Evolutionary conservation across 2,888 invertebrate species (phyloP), one percentile per base, ranked within the genome.

Genomic region (Drosophila kambysellisi): DNA sequence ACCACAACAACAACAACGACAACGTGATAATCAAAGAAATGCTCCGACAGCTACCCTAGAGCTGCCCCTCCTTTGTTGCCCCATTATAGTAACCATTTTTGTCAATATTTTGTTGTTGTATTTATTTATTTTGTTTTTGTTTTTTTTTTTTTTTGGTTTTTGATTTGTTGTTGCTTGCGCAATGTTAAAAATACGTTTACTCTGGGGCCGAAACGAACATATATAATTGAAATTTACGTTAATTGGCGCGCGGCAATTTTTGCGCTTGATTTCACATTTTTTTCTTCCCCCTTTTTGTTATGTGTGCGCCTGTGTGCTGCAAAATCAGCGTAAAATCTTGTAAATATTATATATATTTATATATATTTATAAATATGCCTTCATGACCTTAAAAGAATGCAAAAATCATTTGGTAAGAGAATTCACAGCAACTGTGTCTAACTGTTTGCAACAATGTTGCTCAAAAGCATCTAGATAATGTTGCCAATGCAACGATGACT

Each of bases 211-310:
- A 37, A 56, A 56, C 37, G 37, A 32, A 30, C 41, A 59, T 33
- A 52, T 43, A 72, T 58, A 67, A 77, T 76, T 72, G 66, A 71
- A 74, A 66, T 81, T 53, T 46, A 81, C 82, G 79, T 78, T 81
- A 79, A 79, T 79, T 79, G 81, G 81, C 78, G 66, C 66, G 52
- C 58, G 29, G 74, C 64, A 77, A 79, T 70, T 63, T 81, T 79
- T 79, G 62, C 70, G 82, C 78, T 79, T 81, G 67, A 77, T 81
- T 81, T 69, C 53, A 76, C 57, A 56, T 69, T 37, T 74, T 29
- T 58, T 73, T 32, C 30, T 52, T 52, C 15, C 39, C 37, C 33
- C 35, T 9, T 48, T 50, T 50, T 46, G 46, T 30, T 30, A 0
- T 29, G 11, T 29, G 17, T 51, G 50, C 56, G 43, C 48, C 15